A percentile compares a stretch with the other conserved stretches of the same genome.
These are phyloP conservation scores for Caenorhabditis uteleia DNA, from an alignment of 2,888 invertebrate genomes.

Conservation along the genomic window DNA sequence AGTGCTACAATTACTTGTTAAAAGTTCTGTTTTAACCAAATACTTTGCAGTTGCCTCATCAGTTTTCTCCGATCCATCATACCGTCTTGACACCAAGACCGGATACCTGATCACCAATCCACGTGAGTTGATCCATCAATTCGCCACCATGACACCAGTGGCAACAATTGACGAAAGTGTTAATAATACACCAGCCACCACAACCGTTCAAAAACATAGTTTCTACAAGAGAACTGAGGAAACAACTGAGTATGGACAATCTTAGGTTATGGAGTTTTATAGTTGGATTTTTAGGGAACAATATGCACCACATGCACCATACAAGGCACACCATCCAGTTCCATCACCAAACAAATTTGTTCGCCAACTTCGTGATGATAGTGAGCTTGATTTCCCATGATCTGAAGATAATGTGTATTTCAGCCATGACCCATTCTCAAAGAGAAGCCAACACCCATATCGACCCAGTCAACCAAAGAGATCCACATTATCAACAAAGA, in stretches of 20 bases:
- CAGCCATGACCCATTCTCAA: conserved; percentile 64
- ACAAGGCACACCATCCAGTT: conserved; percentile 49
- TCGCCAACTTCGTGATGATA: conserved; percentile 66
- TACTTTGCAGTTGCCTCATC: conserved; percentile 45
- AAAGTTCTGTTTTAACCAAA: not conserved
- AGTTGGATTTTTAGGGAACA: conserved; percentile 31
- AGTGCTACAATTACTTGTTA: not conserved
- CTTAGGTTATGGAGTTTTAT: conserved; percentile 3
- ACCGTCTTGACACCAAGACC: conserved; percentile 50
- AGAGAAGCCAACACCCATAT: conserved; percentile 65
- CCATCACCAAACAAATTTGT: conserved; percentile 65
- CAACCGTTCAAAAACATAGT: conserved; percentile 55
- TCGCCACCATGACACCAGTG: conserved; percentile 67
- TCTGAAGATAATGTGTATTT: conserved; percentile 5
- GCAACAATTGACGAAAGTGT: conserved; percentile 48
- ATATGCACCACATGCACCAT: conserved; percentile 61
- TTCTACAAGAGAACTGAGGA: conserved; percentile 61
- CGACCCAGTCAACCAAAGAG: conserved; percentile 55
- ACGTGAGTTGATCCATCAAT: conserved; percentile 67
- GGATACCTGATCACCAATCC: conserved; percentile 68
- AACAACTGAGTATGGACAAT: conserved; percentile 38
- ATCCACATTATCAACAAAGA: conserved; percentile 50
- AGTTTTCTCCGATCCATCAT: conserved; percentile 58
- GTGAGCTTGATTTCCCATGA: conserved; percentile 31
- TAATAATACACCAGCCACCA: conserved; percentile 52